Base-by-base conservation (phyloP, 2,113 vertebrate species). In the Dendropsophus ebraccatus region DNA sequence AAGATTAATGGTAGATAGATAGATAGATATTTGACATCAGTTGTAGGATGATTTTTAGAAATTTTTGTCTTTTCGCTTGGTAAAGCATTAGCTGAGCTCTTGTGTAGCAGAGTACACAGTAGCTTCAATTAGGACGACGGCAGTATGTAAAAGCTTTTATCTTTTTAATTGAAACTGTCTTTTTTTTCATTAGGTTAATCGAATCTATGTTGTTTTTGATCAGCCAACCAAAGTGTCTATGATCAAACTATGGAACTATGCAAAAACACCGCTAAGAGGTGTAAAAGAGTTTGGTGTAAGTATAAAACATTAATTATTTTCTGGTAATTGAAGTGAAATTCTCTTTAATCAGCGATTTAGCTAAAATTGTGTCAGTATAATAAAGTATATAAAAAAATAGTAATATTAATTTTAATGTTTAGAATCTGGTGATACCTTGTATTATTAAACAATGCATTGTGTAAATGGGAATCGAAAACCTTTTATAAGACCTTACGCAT, bases 211-310 rank as follows among this genome's bases (percentile, higher is more conserved):
- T 82, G 96, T 99, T 90, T 99, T 99, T 84, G 98, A 99, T 91
- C 93, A 95, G 89, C 98, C 98, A 5, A 94, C 96, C 56, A 97
- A 95, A 0, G 95, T 99, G 87, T 99, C 98, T 67, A 97, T 99
- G 97, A 97, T 99, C 90, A 99, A 99, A 90, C 89, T 99, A 84
- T 99, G 97, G 98, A 99, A 99, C 90, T 99, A 99, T 62, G 96
- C 96, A 10, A 99, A 99, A 92, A 99, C 97, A 0, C 95, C 97
- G 52, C 96, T 94, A 19, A 95, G 98, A 87, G 98, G 98, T 89
- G 98, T 99, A 81, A 99, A 97, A 88, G 98, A 99, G 91, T 99
- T 99, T n/a, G 97, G 98, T 87, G 98, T 99, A 92, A 93, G 95
- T 92, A 54, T 79, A 76, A 49, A 41, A 32, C 28, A 16, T 25